A percentile compares a stretch with the other conserved stretches of the same genome.
Conservation (phyloP, 2,113 vertebrate genomes). For the Halichoeres trimaculatus region DNA sequence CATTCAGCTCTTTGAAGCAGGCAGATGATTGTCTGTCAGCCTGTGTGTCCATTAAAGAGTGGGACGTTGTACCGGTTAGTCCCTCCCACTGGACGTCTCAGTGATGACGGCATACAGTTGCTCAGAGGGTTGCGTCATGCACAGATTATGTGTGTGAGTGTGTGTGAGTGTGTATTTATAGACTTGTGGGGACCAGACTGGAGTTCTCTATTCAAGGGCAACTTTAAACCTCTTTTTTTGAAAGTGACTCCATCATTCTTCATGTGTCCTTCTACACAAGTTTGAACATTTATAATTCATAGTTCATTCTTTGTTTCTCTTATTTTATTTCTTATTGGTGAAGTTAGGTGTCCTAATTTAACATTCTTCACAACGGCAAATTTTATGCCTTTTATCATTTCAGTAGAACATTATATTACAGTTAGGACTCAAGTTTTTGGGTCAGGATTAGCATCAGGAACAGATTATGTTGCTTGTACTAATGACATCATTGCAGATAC, state of each 20-base stretch:
- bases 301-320: too few species aligned
- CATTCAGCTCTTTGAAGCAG: slow-evolving; percentile 5
- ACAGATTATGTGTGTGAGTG: slow-evolving; percentile 28
- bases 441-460: slow-evolving; percentile 4
- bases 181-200: background rate
- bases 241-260: background rate
- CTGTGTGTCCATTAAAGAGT: slow-evolving; percentile 14
- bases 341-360: background rate
- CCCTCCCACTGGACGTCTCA: slow-evolving; percentile 31
- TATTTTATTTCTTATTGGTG: background rate
- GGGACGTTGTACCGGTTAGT: background rate
- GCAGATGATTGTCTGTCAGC: background rate
- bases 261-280: background rate
- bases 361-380: background rate
- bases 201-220: background rate
- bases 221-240: background rate
- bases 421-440: background rate
- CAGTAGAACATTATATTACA: background rate
- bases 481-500: background rate
- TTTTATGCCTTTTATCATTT: background rate
- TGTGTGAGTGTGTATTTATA: background rate
- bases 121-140: slow-evolving; percentile 60
- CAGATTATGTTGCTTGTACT: background rate
- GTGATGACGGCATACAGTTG: slow-evolving; percentile 58
- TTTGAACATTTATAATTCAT: too few species aligned